These are phyloP conservation scores for Ennomos erosarius DNA, from an alignment of 2,888 invertebrate species.

Conservation along the genomic window DNA sequence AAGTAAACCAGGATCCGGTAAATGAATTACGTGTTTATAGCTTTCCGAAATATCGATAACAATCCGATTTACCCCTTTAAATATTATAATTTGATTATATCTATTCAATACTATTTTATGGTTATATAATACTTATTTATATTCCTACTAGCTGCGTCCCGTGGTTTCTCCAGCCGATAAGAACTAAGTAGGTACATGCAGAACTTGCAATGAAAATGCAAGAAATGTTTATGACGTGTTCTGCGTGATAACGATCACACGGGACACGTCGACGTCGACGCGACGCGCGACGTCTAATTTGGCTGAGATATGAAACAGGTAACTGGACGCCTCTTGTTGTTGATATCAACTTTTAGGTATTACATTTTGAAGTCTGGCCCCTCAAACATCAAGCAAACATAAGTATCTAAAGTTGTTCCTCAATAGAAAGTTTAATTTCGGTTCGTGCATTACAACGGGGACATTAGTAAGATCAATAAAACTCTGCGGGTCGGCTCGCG, in stretches of 20 bases:
- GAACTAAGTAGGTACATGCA: no score
- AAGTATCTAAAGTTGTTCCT: constrained; percentile 8
- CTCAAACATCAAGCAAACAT: constrained; percentile 22
- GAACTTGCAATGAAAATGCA: no score
- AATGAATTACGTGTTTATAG: constrained; percentile 34
- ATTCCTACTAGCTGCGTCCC: no score
- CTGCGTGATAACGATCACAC: no score
- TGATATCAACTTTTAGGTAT: no score
- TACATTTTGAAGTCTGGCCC: not conserved
- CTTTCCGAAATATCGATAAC: constrained; percentile 16
- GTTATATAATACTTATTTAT: not conserved
- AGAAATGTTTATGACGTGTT: no score
- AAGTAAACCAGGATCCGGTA: constrained; percentile 18
- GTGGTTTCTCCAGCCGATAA: no score
- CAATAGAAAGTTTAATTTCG: constrained; percentile 12
- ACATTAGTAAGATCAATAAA: constrained; percentile 48
- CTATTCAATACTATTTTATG: not conserved
- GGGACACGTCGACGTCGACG: no score
- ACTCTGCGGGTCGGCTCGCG: constrained; percentile 32
- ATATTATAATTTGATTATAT: not conserved
- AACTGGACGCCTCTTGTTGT: no score
- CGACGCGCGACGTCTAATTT: no score
- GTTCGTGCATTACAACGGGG: constrained; percentile 23
- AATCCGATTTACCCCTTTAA: constrained; percentile 6
- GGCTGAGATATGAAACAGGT: no score